Evolutionary conservation across 2,888 invertebrate genomes (phyloP), one percentile per base, ranked within the genome.

Genomic region (Hypena proboscidalis): DNA sequence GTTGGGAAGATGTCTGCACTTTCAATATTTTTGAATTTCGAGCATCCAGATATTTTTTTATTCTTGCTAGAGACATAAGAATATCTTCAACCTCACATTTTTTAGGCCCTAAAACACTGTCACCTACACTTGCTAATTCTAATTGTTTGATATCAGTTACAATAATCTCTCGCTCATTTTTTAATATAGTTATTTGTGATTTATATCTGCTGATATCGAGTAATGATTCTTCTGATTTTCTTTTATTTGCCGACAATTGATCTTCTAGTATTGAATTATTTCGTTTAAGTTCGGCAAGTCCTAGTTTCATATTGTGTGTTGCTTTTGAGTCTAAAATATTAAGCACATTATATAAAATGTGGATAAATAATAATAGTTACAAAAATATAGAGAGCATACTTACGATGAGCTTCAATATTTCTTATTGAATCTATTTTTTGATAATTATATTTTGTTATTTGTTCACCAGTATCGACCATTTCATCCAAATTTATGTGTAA

Each of bases 251-350:
- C 7, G 81, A 82, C 30, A 86, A 42, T 43, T 80, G 71, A 46
- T 78, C 61, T 53, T 82, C 80, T 38, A 86, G 58, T 39, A 61
- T 59, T 4, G 58, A 33, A 35, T 86, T 84, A 33, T 76, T 66
- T 38, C 70, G 74, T 56, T 83, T 72, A 25, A 89, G 66, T 55
- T 79, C 77, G 7, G 77, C 80, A 37, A 88, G 30, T 59, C 89
- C 90, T 58, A 80, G 75, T 72, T 81, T 85, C 71, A 90, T 85
- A 48, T 90, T 84, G 61, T 88, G 90, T n/a, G 84, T 80, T 42
- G 88, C 84, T 66, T 72, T 85, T 0, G 90, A 87, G 58, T 90
- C 90, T 90, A 32, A 26, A 10, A 14, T 20, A 55, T 39, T 31
- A 32, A 36, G 32, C 15, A 32, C 42, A n/a, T 29, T n/a, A 13